Percentiles rank a stretch among this genome's conserved stretches.
phyloP scores from a whole-genome alignment of 2,888 invertebrate species.

The Steinernema hermaphroditum region DNA sequence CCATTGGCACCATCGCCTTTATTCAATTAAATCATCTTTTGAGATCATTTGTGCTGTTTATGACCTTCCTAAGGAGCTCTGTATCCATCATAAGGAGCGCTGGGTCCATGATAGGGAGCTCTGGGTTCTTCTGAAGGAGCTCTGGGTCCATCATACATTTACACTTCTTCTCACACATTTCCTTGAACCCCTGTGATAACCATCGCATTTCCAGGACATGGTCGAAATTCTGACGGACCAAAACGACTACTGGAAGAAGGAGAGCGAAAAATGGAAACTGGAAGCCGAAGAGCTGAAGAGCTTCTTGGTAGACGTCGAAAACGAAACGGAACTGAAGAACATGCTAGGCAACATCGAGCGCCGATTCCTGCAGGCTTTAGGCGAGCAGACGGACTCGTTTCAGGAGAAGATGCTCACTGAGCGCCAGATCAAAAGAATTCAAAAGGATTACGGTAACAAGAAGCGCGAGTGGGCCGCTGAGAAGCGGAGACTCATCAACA shows the following conservation, averaged over 20 bases:
- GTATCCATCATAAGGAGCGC: no score
- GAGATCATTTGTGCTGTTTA: no score
- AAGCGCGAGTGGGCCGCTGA: slow-evolving; percentile 5
- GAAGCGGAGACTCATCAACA: slow-evolving; percentile 6
- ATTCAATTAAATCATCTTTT: no score
- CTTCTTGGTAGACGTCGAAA: slow-evolving; percentile 59
- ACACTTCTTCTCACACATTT: no score
- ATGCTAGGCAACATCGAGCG: slow-evolving; percentile 59
- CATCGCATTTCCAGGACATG: slow-evolving; percentile 33
- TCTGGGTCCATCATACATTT: no score
- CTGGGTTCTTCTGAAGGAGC: no score
- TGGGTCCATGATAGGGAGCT: no score
- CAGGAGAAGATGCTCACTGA: slow-evolving; percentile 45
- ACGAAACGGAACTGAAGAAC: slow-evolving; percentile 56
- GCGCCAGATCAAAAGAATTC: slow-evolving; percentile 33
- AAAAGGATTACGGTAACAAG: slow-evolving; percentile 32
- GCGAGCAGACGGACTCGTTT: slow-evolving; percentile 54
- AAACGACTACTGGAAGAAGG: slow-evolving; percentile 53
- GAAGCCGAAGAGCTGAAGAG: slow-evolving; percentile 55
- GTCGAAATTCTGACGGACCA: slow-evolving; percentile 52
- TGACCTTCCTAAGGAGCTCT: no score
- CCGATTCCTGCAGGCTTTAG: slow-evolving; percentile 56
- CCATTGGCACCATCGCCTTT: no score
- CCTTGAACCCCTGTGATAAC: background rate
- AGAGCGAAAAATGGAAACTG: slow-evolving; percentile 46